Evolutionary conservation across 2,888 invertebrate species (phyloP).

Genomic region (Philopedon plagiatum): DNA sequence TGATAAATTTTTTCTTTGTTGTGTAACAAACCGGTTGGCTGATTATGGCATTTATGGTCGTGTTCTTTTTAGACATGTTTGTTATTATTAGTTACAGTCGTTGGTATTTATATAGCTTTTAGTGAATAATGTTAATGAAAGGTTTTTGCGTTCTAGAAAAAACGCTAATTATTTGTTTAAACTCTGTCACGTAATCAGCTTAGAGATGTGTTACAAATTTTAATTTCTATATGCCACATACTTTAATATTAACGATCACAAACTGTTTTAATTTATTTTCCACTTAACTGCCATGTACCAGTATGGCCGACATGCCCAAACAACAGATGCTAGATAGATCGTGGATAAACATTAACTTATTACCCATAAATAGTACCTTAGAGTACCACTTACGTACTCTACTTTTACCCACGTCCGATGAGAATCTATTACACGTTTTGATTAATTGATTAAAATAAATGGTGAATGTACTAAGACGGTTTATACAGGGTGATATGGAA

Average conservation of each 20-base stretch:
- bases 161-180: no score
- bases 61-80: conserved; percentile 26
- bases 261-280: background rate
- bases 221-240: no score
- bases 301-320: background rate
- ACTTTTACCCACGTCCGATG: conserved; percentile 19
- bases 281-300: background rate
- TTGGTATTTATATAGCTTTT: background rate
- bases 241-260: background rate
- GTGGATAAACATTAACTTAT: conserved; percentile 21
- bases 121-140: no score
- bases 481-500: no score
- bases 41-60: conserved; percentile 20
- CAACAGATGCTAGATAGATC: conserved; percentile 4
- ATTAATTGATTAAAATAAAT: conserved; percentile 14
- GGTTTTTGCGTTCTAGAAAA: no score
- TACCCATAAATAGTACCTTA: conserved; percentile 19
- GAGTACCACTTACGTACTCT: conserved; percentile 3
- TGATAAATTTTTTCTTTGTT: conserved; percentile 18
- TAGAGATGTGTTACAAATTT: no score
- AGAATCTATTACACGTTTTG: conserved; percentile 12
- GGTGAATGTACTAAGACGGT: background rate
- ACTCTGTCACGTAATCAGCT: no score
- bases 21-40: conserved; percentile 19
- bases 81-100: conserved; percentile 12